These are phyloP conservation scores for Sebastes matsubarae DNA, from an alignment of 2,797 vertebrate genomes.

Conservation along the genomic window DNA sequence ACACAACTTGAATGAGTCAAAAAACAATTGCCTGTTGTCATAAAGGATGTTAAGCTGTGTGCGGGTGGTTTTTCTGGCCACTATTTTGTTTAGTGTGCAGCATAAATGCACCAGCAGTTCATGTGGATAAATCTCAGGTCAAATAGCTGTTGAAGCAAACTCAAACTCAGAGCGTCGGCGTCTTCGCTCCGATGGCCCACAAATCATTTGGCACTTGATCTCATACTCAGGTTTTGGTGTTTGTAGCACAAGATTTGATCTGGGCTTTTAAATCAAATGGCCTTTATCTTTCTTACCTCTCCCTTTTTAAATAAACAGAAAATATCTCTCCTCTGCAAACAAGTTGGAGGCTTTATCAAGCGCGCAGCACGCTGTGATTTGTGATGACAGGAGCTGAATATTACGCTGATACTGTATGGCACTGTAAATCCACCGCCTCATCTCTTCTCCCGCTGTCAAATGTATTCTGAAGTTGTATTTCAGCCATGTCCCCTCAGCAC, in stretches of 20 bases:
- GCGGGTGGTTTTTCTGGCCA: not conserved
- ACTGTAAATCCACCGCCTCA: conserved; percentile 74
- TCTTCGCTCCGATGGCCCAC: conserved; percentile 22
- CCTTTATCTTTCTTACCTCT: conserved; percentile 35
- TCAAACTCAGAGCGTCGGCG: not conserved
- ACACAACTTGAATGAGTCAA: not conserved
- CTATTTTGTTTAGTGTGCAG: not conserved
- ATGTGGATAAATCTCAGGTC: conserved; percentile 21
- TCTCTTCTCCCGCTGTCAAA: conserved; percentile 72
- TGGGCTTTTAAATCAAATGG: conserved; percentile 51
- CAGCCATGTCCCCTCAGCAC: conserved; percentile 67
- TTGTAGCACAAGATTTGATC: conserved; percentile 35
- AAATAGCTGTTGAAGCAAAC: conserved; percentile 22
- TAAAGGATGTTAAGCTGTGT: not conserved
- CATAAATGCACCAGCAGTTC: conserved; percentile 6
- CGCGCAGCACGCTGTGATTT: conserved; percentile 56
- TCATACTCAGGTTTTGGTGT: conserved; percentile 21
- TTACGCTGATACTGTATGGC: conserved; percentile 76
- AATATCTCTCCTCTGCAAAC: conserved; percentile 57
- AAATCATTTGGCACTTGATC: conserved; percentile 46
- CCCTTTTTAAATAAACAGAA: conserved; percentile 62
- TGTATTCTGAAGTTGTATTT: conserved; percentile 76
- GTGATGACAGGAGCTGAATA: conserved; percentile 71
- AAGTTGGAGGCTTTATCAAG: conserved; percentile 62
- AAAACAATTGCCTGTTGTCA: not conserved